phyloP scores from a whole-genome alignment of 2,113 vertebrate genomes.

The Plecturocebus donacophilus region DNA sequence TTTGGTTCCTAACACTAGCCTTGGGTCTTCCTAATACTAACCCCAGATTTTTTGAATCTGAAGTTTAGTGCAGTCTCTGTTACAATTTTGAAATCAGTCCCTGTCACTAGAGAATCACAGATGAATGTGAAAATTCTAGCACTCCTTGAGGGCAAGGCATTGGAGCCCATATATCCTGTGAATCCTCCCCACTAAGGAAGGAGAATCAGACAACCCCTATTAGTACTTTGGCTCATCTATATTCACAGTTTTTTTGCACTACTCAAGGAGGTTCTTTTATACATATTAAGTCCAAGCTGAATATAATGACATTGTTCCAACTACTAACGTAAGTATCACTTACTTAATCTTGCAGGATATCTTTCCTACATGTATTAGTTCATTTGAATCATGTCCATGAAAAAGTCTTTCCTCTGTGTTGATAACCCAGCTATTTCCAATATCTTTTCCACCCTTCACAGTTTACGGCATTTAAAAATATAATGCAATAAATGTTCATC shows the following conservation, averaged over 20 bases:
- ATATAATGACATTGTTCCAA: not conserved
- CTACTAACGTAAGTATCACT: not conserved
- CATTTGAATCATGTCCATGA: not conserved
- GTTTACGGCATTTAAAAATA: not conserved
- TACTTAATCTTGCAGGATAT: not conserved
- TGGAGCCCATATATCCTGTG: rapidly evolving
- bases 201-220: not conserved
- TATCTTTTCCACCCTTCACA: not conserved
- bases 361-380: not conserved
- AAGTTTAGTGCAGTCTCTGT: not conserved
- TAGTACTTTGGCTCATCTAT: not conserved
- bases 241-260: not conserved
- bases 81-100: not conserved
- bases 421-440: not conserved
- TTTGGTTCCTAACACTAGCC: not conserved
- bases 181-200: not conserved
- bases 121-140: not conserved
- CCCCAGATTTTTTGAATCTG: not conserved
- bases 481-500: not conserved
- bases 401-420: not conserved
- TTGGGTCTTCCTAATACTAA: not conserved
- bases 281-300: not conserved
- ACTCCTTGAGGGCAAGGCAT: not conserved
- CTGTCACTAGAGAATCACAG: not conserved
- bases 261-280: not conserved